Evolutionary conservation across 2,797 vertebrate genomes (phyloP).

Genomic region (Alcedo quadribrachys): DNA sequence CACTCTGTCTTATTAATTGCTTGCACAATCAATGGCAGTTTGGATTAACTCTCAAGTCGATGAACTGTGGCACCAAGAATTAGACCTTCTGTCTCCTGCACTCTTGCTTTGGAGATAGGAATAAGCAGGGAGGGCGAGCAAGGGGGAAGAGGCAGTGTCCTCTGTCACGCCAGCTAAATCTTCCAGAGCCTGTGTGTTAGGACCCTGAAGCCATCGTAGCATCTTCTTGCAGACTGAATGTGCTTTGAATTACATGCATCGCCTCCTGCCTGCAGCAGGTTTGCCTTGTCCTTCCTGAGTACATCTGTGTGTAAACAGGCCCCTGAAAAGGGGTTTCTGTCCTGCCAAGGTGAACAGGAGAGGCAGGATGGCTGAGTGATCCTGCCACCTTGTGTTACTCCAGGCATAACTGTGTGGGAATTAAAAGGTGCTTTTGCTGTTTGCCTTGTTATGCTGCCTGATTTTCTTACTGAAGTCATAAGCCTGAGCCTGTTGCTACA

Average conservation of each 20-base stretch:
- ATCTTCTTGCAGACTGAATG: background rate
- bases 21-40: constrained; percentile 31
- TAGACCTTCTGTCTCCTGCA: background rate
- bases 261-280: background rate
- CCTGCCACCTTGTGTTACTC: background rate
- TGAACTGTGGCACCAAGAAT: constrained; percentile 11
- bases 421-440: background rate
- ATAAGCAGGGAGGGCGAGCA: background rate
- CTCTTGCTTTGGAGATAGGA: background rate
- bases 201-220: background rate
- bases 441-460: background rate
- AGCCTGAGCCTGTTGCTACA: background rate
- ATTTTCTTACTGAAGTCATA: background rate
- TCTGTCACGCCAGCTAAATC: background rate
- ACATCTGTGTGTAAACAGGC: background rate
- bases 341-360: background rate
- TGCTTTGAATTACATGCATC: background rate
- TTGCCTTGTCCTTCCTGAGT: background rate
- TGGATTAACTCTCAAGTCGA: constrained; percentile 11
- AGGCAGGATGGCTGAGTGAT: background rate
- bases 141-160: background rate
- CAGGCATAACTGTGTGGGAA: accelerated
- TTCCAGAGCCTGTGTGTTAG: background rate
- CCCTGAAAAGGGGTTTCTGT: background rate
- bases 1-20: constrained; percentile 54